Evolutionary conservation across 2,888 invertebrate genomes (phyloP), one percentile per base, ranked within the genome.

Genomic region (Torymus aiolomorphi): DNA sequence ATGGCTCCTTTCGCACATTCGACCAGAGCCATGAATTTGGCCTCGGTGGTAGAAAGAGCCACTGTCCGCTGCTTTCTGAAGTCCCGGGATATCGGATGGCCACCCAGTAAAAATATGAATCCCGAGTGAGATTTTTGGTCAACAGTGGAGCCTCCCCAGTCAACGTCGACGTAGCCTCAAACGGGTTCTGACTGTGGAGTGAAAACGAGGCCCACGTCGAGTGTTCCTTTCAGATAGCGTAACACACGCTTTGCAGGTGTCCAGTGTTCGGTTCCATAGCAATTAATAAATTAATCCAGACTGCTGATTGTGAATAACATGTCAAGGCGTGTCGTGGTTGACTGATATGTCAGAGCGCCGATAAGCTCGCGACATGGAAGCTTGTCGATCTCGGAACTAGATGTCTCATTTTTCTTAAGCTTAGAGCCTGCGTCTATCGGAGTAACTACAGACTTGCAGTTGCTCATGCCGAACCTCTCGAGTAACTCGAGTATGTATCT

Each of bases 151-250:
- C 78, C 83, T 2, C 83, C 86, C 84, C 84, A 86, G 70, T 88
- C 89, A 0, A 87, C 83, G 81, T 88, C 88, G 4, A 82, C 82
- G 63, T 78, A 88, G 11, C 85, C 86, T 13, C 14, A 11, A 10
- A 87, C 24, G 24, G 24, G 24, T 24, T 24, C 24, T 24, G 24
- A 24, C 24, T 24, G 24, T 24, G 24, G 24, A 24, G 2, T 24
- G 3, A 24, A 24, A 24, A 24, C 24, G 24, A 24, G 24, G 24
- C 24, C 24, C 24, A 24, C 24, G 24, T 24, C 3, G 24, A 24
- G 24, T 3, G 24, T 24, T 24, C 24, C 24, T 24, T 24, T 24
- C 24, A 24, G 24, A 24, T 24, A 24, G 24, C 24, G 24, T 24
- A 24, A 24, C 3, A 24, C 24, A 24, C 24, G 24, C 24, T 24